These are phyloP conservation scores for Adelges cooleyi DNA, from an alignment of 1,140 invertebrate species.

Conservation along the genomic window DNA sequence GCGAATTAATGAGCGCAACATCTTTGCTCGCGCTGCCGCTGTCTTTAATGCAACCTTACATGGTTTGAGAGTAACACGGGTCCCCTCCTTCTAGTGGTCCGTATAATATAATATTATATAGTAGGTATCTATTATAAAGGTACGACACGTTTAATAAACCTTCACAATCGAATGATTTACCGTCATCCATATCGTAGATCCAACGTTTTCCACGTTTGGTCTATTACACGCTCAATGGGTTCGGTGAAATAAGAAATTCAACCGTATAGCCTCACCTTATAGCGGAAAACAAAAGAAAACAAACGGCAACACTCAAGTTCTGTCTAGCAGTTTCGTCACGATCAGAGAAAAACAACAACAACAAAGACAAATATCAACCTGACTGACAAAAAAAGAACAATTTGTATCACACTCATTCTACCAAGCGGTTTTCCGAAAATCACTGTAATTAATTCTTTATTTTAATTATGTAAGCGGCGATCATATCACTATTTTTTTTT, in stretches of 20 bases:
- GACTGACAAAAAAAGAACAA: too few species aligned
- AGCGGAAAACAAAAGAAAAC: conserved; percentile 16
- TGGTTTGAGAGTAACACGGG: conserved; percentile 16
- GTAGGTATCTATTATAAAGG: too few species aligned
- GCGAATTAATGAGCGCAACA: conserved; percentile 17
- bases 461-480: too few species aligned
- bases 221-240: conserved; percentile 24
- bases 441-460: too few species aligned
- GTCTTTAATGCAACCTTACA: conserved; percentile 21
- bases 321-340: background rate
- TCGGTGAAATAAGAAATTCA: conserved; percentile 7
- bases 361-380: too few species aligned
- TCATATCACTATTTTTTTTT: too few species aligned
- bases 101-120: too few species aligned
- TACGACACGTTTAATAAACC: conserved; percentile 16
- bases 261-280: background rate
- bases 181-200: background rate
- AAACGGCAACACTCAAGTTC: background rate
- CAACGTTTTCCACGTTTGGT: conserved; percentile 19
- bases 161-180: conserved; percentile 27
- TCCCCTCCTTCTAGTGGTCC: background rate
- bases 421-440: too few species aligned
- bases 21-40: conserved; percentile 1
- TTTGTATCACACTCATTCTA: too few species aligned
- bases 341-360: too few species aligned